Conservation (phyloP, 2,888 invertebrate species). For the Lasius platythorax region DNA sequence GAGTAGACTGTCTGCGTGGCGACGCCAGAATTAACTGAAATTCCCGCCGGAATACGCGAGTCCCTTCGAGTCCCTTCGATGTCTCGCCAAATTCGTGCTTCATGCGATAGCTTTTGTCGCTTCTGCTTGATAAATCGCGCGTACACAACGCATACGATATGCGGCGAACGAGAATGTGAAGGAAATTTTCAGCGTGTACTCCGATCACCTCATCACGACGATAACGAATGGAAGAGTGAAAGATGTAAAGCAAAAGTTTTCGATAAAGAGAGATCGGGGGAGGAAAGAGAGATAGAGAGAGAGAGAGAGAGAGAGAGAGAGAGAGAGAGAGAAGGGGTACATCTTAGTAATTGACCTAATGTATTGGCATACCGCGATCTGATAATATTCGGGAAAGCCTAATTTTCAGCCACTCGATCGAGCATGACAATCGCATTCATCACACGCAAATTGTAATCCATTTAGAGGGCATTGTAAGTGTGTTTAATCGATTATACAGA, state of each 20-base stretch:
- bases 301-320: background rate
- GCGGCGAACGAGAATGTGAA: slow-evolving; percentile 23
- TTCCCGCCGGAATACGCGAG: slow-evolving; percentile 50
- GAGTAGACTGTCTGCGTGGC: slow-evolving; percentile 24
- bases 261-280: background rate
- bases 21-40: slow-evolving; percentile 62
- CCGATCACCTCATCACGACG: slow-evolving; percentile 38
- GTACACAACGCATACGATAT: background rate
- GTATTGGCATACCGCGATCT: slow-evolving; percentile 11
- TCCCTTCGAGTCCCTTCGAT: background rate
- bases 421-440: slow-evolving; percentile 37
- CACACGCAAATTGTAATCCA: slow-evolving; percentile 40
- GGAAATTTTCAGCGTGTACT: slow-evolving; percentile 44
- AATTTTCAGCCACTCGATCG: slow-evolving; percentile 19
- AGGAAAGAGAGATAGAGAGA: background rate
- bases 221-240: background rate
- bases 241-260: background rate
- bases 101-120: no score
- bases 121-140: background rate
- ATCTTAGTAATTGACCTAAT: slow-evolving; percentile 38
- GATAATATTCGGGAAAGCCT: slow-evolving; percentile 29
- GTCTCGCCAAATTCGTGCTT: background rate
- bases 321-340: no score
- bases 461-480: slow-evolving; percentile 28
- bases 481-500: slow-evolving; percentile 14